phyloP scores from a whole-genome alignment of 2,113 vertebrate genomes.

The Tachuris rubrigastra region DNA sequence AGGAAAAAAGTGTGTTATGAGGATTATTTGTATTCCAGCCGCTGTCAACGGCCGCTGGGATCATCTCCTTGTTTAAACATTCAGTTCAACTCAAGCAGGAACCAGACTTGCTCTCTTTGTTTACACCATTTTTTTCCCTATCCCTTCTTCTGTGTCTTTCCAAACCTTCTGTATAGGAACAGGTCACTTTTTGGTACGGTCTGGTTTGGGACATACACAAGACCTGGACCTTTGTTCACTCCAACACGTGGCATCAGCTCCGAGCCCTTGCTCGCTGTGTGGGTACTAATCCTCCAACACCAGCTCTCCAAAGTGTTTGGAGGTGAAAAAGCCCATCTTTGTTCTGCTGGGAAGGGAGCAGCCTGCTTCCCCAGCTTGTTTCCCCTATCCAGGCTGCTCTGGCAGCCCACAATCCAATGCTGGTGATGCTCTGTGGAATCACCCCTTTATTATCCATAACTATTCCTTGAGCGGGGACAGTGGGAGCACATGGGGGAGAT shows the following conservation, averaged over 20 bases:
- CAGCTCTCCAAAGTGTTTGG: rapidly evolving
- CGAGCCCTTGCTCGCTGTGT: rapidly evolving
- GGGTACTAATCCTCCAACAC: rapidly evolving
- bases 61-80: background rate
- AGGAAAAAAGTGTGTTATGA: background rate
- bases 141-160: background rate
- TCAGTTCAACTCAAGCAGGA: background rate
- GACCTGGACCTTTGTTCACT: rapidly evolving
- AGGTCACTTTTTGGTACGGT: background rate
- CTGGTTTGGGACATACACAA: background rate
- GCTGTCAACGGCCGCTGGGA: background rate
- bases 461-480: background rate
- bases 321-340: background rate
- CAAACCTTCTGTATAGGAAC: background rate
- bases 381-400: background rate
- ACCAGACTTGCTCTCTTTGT: background rate
- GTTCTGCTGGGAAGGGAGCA: background rate
- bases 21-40: background rate
- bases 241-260: rapidly evolving
- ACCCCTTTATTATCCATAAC: background rate
- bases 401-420: background rate
- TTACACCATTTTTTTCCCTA: background rate
- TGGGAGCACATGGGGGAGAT: background rate
- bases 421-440: background rate
- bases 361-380: background rate